Conservation (phyloP, 1,140 invertebrate genomes). For the Solenopsis fugax region DNA sequence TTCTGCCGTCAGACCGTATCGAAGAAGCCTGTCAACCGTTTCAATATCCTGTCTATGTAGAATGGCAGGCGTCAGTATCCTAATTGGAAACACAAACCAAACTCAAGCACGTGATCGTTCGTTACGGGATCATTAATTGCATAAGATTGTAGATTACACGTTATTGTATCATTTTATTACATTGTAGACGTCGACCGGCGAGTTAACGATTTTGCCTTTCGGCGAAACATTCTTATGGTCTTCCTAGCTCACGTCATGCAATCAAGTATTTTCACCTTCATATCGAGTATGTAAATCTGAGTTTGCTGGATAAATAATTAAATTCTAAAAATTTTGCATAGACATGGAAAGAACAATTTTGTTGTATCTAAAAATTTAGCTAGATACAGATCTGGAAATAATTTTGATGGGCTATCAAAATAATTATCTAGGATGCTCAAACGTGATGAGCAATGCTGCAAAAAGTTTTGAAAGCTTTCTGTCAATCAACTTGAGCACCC, state of each 20-base stretch:
- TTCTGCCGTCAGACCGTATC: slow-evolving; percentile 15
- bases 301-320: background rate
- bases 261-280: background rate
- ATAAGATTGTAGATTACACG: background rate
- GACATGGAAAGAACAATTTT: no score
- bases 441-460: no score
- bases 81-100: slow-evolving; percentile 32
- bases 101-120: background rate
- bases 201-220: background rate
- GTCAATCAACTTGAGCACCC: no score
- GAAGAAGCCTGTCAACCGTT: slow-evolving; percentile 55
- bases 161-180: background rate
- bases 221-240: background rate
- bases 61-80: background rate
- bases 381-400: no score
- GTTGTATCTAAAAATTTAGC: no score
- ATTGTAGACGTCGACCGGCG: background rate
- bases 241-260: background rate
- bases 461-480: no score
- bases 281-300: background rate
- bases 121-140: slow-evolving; percentile 15
- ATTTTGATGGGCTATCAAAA: no score
- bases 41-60: slow-evolving; percentile 49
- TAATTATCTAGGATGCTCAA: no score
- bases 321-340: background rate